A percentile compares a stretch with the other conserved stretches of the same genome.
Evolutionary conservation across 1,140 invertebrate genomes (phyloP).

Genomic region (Formica exsecta): DNA sequence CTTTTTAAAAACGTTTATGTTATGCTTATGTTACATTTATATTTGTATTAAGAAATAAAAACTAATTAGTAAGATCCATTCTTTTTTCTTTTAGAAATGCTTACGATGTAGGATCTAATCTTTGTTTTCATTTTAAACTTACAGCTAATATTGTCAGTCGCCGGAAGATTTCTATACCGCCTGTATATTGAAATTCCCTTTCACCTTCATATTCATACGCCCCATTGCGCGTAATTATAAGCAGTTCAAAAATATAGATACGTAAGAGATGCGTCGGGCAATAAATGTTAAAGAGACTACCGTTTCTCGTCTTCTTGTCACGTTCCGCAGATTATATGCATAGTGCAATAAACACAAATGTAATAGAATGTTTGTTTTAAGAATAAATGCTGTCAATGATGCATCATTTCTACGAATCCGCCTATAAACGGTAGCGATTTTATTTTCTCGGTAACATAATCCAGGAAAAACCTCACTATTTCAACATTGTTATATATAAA

Average conservation of each 20-base stretch:
- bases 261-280: background rate
- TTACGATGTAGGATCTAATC: no score
- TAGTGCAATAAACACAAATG: background rate
- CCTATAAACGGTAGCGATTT: conserved; percentile 76
- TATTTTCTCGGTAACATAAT: conserved; percentile 73
- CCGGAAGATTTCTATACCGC: background rate
- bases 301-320: background rate
- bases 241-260: background rate
- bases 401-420: conserved; percentile 62
- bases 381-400: conserved; percentile 28
- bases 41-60: conserved; percentile 41
- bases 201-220: background rate
- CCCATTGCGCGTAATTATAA: background rate
- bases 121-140: background rate
- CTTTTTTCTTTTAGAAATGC: conserved; percentile 20
- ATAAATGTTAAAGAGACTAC: background rate
- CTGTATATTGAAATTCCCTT: conserved; percentile 11
- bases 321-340: background rate
- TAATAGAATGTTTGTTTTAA: background rate
- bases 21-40: background rate
- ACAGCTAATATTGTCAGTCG: background rate
- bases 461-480: conserved; percentile 73
- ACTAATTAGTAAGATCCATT: background rate
- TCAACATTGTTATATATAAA: conserved; percentile 79
- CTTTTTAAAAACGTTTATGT: conserved; percentile 16